phyloP scores from a whole-genome alignment of 2,888 invertebrate genomes.

The Paralinhomoeus sp. region DNA sequence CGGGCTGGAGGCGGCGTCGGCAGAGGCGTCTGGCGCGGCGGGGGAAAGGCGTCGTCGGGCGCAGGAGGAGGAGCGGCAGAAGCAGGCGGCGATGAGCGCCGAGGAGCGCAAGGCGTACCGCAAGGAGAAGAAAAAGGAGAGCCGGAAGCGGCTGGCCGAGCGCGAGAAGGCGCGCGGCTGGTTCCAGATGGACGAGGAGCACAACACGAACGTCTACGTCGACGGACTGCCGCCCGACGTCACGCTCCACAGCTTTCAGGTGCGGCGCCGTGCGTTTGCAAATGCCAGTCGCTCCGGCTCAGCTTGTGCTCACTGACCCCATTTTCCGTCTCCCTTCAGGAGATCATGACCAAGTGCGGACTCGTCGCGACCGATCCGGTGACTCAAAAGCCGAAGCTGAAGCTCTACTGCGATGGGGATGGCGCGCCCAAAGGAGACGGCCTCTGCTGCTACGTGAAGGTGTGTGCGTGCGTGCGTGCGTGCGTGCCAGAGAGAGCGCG shows the following conservation, averaged over 20 bases:
- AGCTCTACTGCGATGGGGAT: constrained; percentile 65
- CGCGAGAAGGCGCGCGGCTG: constrained; percentile 36
- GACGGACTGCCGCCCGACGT: constrained; percentile 66
- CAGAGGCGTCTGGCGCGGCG: no score
- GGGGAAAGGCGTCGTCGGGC: no score
- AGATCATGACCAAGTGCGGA: constrained; percentile 86
- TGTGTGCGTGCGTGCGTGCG: constrained; percentile 27
- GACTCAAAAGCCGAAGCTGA: constrained; percentile 54
- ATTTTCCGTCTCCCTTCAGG: constrained; percentile 36
- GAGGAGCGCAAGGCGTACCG: background rate
- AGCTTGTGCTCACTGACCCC: no score
- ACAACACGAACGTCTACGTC: constrained; percentile 87
- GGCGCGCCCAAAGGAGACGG: constrained; percentile 76
- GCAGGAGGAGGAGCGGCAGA: constrained; percentile 9
- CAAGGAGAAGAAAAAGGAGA: constrained; percentile 4
- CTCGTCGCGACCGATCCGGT: constrained; percentile 64
- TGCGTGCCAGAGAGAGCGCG: no score
- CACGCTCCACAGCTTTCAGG: constrained; percentile 43
- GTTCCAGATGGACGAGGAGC: constrained; percentile 68
- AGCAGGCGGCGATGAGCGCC: background rate
- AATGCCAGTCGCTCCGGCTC: no score
- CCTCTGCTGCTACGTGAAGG: constrained; percentile 78
- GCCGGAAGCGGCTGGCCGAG: constrained; percentile 4
- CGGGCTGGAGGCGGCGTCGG: no score
- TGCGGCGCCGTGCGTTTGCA: constrained; percentile 2